Conservation (phyloP, 1,140 invertebrate genomes). For the Drosophila asahinai region DNA sequence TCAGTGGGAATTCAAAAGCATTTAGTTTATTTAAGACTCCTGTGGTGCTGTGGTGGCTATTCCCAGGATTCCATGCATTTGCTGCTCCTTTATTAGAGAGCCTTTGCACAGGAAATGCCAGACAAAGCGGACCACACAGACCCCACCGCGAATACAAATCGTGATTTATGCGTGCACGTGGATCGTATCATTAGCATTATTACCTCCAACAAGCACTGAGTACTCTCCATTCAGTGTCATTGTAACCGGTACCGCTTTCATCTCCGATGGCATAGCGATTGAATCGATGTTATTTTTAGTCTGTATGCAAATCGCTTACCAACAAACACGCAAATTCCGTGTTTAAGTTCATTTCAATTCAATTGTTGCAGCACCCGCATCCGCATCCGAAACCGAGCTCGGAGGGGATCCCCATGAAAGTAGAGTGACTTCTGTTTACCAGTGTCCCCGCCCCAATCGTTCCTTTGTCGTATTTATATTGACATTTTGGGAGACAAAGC, state of each 20-base stretch:
- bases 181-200: conserved; percentile 27
- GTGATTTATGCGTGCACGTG: conserved; percentile 10
- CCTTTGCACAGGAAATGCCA: not conserved
- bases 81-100: not conserved
- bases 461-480: conserved; percentile 1
- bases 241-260: conserved; percentile 4
- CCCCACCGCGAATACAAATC: not conserved
- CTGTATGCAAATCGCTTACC: conserved; percentile 35
- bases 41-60: no score
- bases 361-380: conserved; percentile 20
- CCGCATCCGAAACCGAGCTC: not conserved
- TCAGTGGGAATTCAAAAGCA: not conserved
- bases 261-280: conserved; percentile 1
- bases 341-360: conserved; percentile 34
- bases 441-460: conserved; percentile 3
- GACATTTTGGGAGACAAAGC: not conserved
- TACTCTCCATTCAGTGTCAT: not conserved
- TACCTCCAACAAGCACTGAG: conserved; percentile 16
- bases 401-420: conserved; percentile 5
- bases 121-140: not conserved
- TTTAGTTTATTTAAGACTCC: not conserved
- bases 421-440: conserved; percentile 19
- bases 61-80: not conserved
- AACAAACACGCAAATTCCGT: conserved; percentile 32
- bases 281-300: conserved; percentile 32